Evolutionary conservation across 2,797 vertebrate species (phyloP).

Genomic region (Hemibagrus guttatus): DNA sequence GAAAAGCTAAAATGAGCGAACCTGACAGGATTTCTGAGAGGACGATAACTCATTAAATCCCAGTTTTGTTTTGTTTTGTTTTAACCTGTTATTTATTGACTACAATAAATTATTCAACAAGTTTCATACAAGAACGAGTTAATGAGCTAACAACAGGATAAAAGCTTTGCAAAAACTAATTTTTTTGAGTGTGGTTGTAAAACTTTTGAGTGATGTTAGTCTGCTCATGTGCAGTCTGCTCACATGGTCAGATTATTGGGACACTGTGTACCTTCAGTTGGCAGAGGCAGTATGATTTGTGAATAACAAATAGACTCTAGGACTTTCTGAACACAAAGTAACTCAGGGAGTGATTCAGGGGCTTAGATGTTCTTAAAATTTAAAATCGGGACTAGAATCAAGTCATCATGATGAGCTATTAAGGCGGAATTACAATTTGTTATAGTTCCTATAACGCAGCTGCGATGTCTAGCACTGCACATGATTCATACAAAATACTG

Average conservation of each 20-base stretch:
- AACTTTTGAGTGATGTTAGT: background rate
- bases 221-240: background rate
- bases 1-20: background rate
- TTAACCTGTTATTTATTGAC: background rate
- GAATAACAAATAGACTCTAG: conserved; percentile 12
- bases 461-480: background rate
- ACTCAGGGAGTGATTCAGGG: background rate
- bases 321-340: conserved; percentile 16
- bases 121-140: background rate
- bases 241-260: conserved; percentile 13
- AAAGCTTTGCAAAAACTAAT: background rate
- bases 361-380: background rate
- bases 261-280: background rate
- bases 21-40: background rate
- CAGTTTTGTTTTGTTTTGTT: background rate
- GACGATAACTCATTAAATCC: background rate
- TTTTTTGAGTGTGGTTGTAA: background rate
- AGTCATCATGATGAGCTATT: background rate
- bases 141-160: background rate
- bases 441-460: background rate
- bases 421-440: background rate
- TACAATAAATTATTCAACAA: background rate
- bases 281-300: conserved; percentile 15
- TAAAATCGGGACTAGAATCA: background rate
- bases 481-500: background rate